Evolutionary conservation across 2,888 invertebrate species (phyloP).

Genomic region (Tetragonisca angustula): DNA sequence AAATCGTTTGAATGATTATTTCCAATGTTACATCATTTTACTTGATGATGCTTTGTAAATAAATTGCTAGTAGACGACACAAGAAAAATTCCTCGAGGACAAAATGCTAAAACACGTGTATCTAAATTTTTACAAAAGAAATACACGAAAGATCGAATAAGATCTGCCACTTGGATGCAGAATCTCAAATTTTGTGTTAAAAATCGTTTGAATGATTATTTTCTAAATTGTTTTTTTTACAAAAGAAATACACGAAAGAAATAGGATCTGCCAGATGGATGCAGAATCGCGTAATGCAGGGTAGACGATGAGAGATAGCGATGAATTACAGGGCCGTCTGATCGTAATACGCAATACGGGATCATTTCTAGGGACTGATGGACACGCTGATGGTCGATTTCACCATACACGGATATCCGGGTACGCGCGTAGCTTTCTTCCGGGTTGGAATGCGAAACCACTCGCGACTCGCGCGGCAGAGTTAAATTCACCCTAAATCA

Average conservation of each 20-base stretch:
- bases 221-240: too few relatives aligned
- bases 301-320: slow-evolving; percentile 7
- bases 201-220: too few relatives aligned
- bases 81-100: too few relatives aligned
- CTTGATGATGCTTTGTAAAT: too few relatives aligned
- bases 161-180: neutral
- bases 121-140: neutral
- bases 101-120: too few relatives aligned
- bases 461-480: slow-evolving; percentile 52
- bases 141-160: neutral
- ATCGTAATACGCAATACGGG: slow-evolving; percentile 22
- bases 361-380: slow-evolving; percentile 40
- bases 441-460: slow-evolving; percentile 38
- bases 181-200: too few relatives aligned
- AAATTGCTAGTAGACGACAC: too few relatives aligned
- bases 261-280: neutral
- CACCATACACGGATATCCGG: slow-evolving; percentile 14
- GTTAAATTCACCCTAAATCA: slow-evolving; percentile 74
- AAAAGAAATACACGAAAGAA: neutral
- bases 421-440: slow-evolving; percentile 23
- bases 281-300: neutral
- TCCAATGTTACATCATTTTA: too few relatives aligned
- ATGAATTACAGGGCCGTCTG: slow-evolving; percentile 22
- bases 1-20: too few relatives aligned
- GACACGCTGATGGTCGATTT: slow-evolving; percentile 37